Evolutionary conservation across 2,113 vertebrate genomes (phyloP).

Genomic region (Amia ocellicauda): DNA sequence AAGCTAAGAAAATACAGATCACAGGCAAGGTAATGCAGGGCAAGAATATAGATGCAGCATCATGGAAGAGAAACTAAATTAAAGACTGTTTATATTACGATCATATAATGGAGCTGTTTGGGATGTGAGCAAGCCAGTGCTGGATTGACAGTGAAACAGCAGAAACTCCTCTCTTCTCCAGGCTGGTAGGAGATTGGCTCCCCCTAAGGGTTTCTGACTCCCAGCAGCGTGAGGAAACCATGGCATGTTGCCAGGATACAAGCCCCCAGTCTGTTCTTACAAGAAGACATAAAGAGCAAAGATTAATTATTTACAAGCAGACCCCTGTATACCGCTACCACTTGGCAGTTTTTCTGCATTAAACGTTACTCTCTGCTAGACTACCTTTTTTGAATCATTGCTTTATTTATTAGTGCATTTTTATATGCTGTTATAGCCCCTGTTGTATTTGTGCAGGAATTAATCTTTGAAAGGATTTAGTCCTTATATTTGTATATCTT

Average conservation of each 20-base stretch:
- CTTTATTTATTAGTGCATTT: slow-evolving; percentile 56
- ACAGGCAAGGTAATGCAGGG: too few species aligned
- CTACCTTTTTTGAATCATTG: slow-evolving; percentile 57
- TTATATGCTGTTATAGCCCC: slow-evolving; percentile 30
- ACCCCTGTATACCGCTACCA: slow-evolving; percentile 67
- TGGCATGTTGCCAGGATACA: slow-evolving; percentile 81
- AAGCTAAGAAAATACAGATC: too few species aligned
- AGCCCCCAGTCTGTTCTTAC: slow-evolving; percentile 68
- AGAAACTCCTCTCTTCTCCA: slow-evolving; percentile 42
- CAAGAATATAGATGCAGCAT: too few species aligned
- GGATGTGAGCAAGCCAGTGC: not conserved
- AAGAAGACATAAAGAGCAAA: slow-evolving; percentile 77
- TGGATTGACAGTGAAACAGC: not conserved
- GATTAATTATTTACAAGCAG: slow-evolving; percentile 74
- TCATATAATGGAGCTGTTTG: too few species aligned
- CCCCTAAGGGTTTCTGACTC: slow-evolving; percentile 79
- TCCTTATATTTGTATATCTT: too few species aligned
- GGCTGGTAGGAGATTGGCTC: slow-evolving; percentile 78
- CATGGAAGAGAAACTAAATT: too few species aligned
- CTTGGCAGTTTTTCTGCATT: slow-evolving; percentile 70
- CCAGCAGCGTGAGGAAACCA: slow-evolving; percentile 61
- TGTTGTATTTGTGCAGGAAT: not conserved
- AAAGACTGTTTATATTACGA: too few species aligned
- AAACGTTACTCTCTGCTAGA: slow-evolving; percentile 74
- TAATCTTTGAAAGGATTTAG: too few species aligned